Evolutionary conservation across 2,113 vertebrate genomes (phyloP).

Genomic region (Istiophorus platypterus): DNA sequence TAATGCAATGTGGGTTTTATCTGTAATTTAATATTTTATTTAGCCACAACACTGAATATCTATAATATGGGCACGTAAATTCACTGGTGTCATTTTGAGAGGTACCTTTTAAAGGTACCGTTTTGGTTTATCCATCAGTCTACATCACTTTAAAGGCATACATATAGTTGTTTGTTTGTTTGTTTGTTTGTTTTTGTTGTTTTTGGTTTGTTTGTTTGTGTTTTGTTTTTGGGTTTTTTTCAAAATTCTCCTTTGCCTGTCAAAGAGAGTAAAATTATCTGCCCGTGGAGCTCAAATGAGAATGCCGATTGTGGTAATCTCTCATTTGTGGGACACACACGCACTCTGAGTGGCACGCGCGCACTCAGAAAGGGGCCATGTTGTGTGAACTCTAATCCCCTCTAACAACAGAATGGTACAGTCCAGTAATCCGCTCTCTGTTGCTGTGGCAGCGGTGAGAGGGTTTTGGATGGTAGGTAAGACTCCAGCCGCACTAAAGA

Average conservation of each 20-base stretch:
- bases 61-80: background rate
- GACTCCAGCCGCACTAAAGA: constrained; percentile 78
- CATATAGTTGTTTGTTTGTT: background rate
- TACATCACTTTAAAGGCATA: constrained; percentile 18
- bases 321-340: constrained; percentile 78
- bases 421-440: constrained; percentile 91
- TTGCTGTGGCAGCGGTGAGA: constrained; percentile 90
- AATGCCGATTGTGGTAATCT: constrained; percentile 84
- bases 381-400: constrained; percentile 88
- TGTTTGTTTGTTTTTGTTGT: background rate
- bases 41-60: background rate
- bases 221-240: too few species aligned
- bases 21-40: constrained; percentile 2
- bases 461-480: constrained; percentile 86
- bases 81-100: background rate
- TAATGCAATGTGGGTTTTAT: constrained; percentile 9
- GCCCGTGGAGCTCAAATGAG: constrained; percentile 72
- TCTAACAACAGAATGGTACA: constrained; percentile 89
- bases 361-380: constrained; percentile 83
- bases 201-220: background rate
- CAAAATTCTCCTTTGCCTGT: constrained; percentile 20
- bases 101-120: background rate
- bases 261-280: constrained; percentile 53
- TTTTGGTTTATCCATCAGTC: background rate
- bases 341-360: constrained; percentile 66